These are phyloP conservation scores for Phymorhynchus buccinoides DNA, from an alignment of 1,140 invertebrate species.

Conservation along the genomic window DNA sequence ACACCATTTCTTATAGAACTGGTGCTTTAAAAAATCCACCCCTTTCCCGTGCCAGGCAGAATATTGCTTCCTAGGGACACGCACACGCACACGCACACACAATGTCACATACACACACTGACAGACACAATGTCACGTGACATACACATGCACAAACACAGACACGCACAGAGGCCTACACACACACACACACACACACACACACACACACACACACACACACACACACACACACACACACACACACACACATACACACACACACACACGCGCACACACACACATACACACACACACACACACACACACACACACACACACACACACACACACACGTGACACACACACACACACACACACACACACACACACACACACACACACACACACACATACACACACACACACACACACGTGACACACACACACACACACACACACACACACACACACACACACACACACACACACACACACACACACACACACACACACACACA, in stretches of 20 bases:
- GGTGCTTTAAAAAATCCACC: too few relatives aligned
- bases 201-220: neutral
- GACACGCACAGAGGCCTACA: neutral
- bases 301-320: constrained; percentile 2
- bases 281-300: constrained; percentile 3
- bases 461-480: constrained; percentile 20
- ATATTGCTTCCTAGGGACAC: neutral
- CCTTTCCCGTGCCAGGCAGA: too few relatives aligned
- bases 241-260: constrained; percentile 22
- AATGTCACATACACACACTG: neutral
- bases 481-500: neutral
- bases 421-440: neutral
- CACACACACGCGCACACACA: neutral
- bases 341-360: neutral
- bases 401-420: constrained; percentile 26
- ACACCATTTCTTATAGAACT: too few relatives aligned
- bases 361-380: constrained; percentile 8
- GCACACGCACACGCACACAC: constrained; percentile 1
- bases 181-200: constrained; percentile 2
- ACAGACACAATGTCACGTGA: neutral
- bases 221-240: constrained; percentile 15
- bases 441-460: constrained; percentile 3
- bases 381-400: constrained; percentile 21
- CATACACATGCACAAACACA: neutral
- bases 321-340: neutral